These are phyloP conservation scores for Oryzias sinensis DNA, from an alignment of 2,797 vertebrate species.

Conservation along the genomic window DNA sequence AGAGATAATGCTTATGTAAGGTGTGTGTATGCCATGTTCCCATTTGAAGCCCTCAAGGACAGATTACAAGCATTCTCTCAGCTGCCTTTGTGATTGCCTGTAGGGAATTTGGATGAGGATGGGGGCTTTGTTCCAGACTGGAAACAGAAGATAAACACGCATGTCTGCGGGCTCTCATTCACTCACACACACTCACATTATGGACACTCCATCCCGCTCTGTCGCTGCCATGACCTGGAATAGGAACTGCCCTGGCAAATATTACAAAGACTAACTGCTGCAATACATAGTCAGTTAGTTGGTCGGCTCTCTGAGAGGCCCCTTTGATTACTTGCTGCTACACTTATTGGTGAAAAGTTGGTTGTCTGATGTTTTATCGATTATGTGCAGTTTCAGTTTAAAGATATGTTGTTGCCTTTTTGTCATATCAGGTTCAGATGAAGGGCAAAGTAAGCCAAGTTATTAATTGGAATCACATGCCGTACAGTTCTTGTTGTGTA, in stretches of 20 bases:
- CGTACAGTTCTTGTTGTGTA: no score
- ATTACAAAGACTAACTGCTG: slow-evolving; percentile 34
- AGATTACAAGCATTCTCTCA: slow-evolving; percentile 50
- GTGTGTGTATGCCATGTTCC: slow-evolving; percentile 14
- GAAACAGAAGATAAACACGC: slow-evolving; percentile 52
- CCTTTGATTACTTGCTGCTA: slow-evolving; percentile 7
- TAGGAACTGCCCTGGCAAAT: slow-evolving; percentile 46
- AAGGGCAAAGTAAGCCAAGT: background rate
- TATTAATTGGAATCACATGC: background rate
- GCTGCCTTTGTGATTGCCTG: slow-evolving; percentile 52
- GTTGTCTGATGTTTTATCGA: slow-evolving; percentile 5
- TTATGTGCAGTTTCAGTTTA: slow-evolving; percentile 1
- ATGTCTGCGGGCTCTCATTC: slow-evolving; percentile 21
- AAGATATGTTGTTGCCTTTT: background rate
- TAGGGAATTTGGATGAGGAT: slow-evolving; percentile 52
- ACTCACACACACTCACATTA: slow-evolving; percentile 17
- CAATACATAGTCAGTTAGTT: slow-evolving; percentile 24
- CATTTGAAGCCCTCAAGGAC: slow-evolving; percentile 29
- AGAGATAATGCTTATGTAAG: slow-evolving; percentile 43
- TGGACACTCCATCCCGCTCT: slow-evolving; percentile 16
- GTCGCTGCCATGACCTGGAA: slow-evolving; percentile 38
- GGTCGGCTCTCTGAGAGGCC: background rate
- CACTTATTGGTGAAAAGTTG: background rate
- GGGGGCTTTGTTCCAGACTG: slow-evolving; percentile 47
- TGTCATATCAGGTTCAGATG: background rate